Conservation (phyloP, 2,113 vertebrate species). For the Mirounga angustirostris region DNA sequence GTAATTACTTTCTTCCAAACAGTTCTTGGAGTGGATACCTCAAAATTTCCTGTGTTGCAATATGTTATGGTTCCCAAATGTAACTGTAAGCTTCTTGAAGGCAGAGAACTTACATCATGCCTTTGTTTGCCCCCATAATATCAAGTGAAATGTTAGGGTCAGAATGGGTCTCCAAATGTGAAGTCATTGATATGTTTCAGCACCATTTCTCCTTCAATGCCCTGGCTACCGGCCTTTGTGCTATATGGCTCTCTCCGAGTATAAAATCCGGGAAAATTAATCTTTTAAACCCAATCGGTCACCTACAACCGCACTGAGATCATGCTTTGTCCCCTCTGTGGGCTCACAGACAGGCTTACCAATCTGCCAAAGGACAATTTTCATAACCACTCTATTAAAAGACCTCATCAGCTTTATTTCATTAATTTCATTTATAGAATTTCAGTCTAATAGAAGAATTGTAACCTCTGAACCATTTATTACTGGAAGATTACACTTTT, state of each 20-base stretch:
- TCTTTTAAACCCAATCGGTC: background rate
- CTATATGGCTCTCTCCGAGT: background rate
- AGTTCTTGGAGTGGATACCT: background rate
- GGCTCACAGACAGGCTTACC: background rate
- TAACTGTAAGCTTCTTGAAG: conserved; percentile 20
- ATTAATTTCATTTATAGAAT: conserved; percentile 68
- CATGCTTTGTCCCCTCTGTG: background rate
- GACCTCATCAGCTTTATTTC: conserved; percentile 71
- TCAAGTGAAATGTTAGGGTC: background rate
- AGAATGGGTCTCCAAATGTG: background rate
- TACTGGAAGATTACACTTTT: conserved; percentile 78
- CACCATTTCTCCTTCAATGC: background rate
- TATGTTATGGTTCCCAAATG: background rate
- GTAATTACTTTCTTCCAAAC: background rate
- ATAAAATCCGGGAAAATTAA: conserved; percentile 22
- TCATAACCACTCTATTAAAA: conserved; percentile 71
- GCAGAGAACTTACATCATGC: background rate
- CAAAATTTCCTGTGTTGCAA: background rate
- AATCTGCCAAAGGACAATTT: conserved; percentile 71
- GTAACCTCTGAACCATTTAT: conserved; percentile 76
- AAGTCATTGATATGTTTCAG: background rate
- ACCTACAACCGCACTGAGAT: conserved; percentile 6
- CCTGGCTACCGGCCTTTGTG: background rate
- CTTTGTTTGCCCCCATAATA: background rate
- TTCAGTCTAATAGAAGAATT: conserved; percentile 66